A percentile compares a stretch with the other conserved stretches of the same genome.
Evolutionary conservation across 2,888 invertebrate species (phyloP).

Genomic region (Mythimna ferrago): DNA sequence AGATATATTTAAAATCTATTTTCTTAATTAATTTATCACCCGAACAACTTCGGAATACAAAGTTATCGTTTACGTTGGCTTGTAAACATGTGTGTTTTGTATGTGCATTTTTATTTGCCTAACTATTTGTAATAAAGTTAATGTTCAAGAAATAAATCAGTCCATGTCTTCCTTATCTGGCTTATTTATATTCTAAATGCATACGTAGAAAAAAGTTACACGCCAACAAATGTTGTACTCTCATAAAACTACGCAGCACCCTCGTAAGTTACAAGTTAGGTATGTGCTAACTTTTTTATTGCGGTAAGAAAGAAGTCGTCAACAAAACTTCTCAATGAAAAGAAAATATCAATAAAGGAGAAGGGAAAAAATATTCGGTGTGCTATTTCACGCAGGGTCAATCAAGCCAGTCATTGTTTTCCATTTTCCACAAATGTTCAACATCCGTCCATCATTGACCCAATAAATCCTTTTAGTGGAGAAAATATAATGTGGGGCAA

Average conservation of each 20-base stretch:
- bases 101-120: neutral
- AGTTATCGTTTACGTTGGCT: neutral
- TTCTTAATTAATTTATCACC: neutral
- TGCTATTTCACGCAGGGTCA: conserved; percentile 49
- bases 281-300: conserved; percentile 35
- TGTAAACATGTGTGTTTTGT: neutral
- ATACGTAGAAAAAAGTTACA: conserved; percentile 15
- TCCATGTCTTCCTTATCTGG: neutral
- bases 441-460: conserved; percentile 76
- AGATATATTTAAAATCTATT: conserved; percentile 1
- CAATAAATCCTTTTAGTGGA: conserved; percentile 75
- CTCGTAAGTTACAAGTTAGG: conserved; percentile 7
- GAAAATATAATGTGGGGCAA: conserved; percentile 85
- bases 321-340: conserved; percentile 44
- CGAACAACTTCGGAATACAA: neutral
- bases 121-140: neutral
- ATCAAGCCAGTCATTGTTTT: conserved; percentile 67
- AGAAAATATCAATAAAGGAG: conserved; percentile 51
- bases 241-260: conserved; percentile 21
- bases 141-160: neutral
- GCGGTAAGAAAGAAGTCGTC: conserved; percentile 18
- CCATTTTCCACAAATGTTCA: conserved; percentile 66
- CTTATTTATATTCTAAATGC: neutral
- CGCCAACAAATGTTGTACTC: conserved; percentile 10
- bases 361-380: conserved; percentile 8